Evolutionary conservation across 2,888 invertebrate genomes (phyloP), one percentile per base, ranked within the genome.

Genomic region (Andrena haemorrhoa): DNA sequence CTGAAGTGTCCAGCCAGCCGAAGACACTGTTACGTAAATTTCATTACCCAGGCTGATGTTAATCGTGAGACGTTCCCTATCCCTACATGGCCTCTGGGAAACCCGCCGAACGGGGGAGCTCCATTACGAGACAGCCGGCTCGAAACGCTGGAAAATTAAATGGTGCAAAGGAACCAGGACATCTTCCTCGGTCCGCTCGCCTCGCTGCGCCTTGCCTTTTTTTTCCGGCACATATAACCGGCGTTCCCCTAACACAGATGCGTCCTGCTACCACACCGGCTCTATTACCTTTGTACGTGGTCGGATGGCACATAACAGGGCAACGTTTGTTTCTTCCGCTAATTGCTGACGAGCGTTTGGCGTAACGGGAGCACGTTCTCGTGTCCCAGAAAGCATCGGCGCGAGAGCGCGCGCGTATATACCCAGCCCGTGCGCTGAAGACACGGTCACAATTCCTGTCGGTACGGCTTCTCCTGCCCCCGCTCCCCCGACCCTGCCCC

Each of bases 321-420:
- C 89, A 89, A 89, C 89, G 89, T 91, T 91, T 91, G 90, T 92
- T 91, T 87, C 90, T 80, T 76, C 86, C 87, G 89, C 89, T 92
- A 92, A 92, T 92, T 92, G 88, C 90, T 87, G 88, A 90, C 87
- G 86, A 88, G 86, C 89, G 89, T 91, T 91, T 91, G 91, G 89
- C 88, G 89, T 90, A 92, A 90, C 91, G 89, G 90, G 89, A 91
- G 88, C 88, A 86, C 82, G 80, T 75, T 83, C 80, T 86, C 86
- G 84, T 90, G 89, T 89, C 87, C 88, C 86, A 89, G 87, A 89
- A 90, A 90, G 65, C 64, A 53, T 49, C 26, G 60, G 47, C 35
- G 31, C 33, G 64, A 63, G 49, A 35, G 56, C 31, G n/a, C n/a
- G 53, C 68, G 53, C 47, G 41, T 41, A 61, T 23, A 29, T 53